Evolutionary conservation across 2,888 invertebrate species (phyloP).

Genomic region (Coelinius sp.): DNA sequence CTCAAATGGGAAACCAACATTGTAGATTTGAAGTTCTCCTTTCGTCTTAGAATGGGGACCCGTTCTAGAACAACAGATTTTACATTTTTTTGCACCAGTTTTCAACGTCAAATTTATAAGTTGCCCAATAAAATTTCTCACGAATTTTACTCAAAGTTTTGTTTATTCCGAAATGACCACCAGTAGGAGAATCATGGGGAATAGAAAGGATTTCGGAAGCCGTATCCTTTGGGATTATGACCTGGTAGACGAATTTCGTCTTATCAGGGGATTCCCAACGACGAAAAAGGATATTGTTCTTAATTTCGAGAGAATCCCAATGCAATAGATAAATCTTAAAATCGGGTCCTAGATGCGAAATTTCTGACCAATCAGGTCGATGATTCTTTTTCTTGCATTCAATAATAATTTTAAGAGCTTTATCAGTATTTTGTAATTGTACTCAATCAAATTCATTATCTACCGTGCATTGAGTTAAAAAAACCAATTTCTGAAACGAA

Average conservation of each 20-base stretch:
- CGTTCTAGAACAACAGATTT: constrained; percentile 44
- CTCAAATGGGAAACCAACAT: no score
- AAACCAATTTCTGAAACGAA: not conserved
- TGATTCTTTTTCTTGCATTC: constrained; percentile 33
- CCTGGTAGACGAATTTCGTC: no score
- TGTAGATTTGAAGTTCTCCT: constrained; percentile 45
- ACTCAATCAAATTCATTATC: constrained; percentile 12
- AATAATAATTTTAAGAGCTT: not conserved
- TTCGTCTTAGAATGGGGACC: constrained; percentile 40
- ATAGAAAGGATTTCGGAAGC: constrained; percentile 42
- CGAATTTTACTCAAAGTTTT: constrained; percentile 50
- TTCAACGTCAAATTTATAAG: constrained; percentile 30
- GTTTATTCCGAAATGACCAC: no score
- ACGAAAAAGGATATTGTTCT: constrained; percentile 39
- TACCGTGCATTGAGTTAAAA: not conserved
- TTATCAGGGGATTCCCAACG: no score
- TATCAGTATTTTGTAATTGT: constrained; percentile 22
- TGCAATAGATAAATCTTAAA: constrained; percentile 45
- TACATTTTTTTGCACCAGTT: constrained; percentile 50
- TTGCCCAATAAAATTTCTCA: constrained; percentile 45
- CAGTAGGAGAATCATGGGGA: constrained; percentile 47
- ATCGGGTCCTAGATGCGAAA: not conserved
- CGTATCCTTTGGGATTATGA: constrained; percentile 35
- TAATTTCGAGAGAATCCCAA: constrained; percentile 45
- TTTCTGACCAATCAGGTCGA: no score